Evolutionary conservation across 2,113 vertebrate species (phyloP).

Genomic region (Pionites leucogaster): DNA sequence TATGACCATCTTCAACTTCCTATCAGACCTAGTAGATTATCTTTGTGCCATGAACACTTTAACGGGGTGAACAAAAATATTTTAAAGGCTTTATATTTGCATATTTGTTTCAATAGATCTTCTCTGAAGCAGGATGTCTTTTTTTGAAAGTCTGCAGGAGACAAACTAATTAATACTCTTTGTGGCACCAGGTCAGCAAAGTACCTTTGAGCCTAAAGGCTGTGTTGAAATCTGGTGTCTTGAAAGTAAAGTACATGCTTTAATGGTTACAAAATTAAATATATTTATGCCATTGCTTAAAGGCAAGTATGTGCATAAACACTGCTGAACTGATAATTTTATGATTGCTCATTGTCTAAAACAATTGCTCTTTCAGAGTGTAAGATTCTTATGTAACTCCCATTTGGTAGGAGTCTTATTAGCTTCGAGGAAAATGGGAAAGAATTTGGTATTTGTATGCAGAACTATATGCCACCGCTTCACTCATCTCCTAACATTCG

Average conservation of each 20-base stretch:
- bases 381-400: neutral
- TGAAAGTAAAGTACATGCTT: neutral
- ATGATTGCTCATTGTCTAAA: neutral
- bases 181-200: neutral
- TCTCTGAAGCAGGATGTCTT: neutral
- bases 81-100: neutral
- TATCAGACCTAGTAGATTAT: neutral
- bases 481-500: neutral
- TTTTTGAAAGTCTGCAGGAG: neutral
- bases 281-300: neutral
- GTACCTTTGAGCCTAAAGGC: neutral
- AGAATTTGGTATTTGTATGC: neutral
- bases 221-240: neutral
- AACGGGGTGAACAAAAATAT: neutral
- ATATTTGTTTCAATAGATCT: neutral
- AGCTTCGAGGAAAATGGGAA: neutral
- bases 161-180: neutral
- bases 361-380: neutral
- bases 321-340: neutral
- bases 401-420: neutral
- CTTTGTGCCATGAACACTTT: neutral
- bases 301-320: neutral
- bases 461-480: neutral
- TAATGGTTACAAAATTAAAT: neutral
- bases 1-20: neutral